Base-by-base conservation (phyloP, 2,888 invertebrate genomes). In the Lydus trimaculatus region DNA sequence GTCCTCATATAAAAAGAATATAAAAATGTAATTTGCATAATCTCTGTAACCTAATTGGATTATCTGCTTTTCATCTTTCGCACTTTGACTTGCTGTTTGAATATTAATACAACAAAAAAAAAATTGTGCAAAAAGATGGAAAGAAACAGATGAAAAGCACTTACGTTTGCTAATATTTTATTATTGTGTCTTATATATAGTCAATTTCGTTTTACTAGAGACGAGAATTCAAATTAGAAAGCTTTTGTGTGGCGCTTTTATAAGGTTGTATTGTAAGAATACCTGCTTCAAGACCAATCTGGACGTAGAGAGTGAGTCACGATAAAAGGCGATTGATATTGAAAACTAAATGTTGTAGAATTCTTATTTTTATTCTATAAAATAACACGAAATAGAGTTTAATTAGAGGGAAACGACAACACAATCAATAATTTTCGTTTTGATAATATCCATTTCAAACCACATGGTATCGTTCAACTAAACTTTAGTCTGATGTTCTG, bases 21-120 rank as follows among this genome's bases (percentile, higher is more conserved):
- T 66, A 70, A 70, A 70, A 70, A 66, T 70, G 70, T 70, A 70
- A 70, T 70, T 70, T 70, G 62, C 70, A 70, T 70, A 61, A 66
- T 70, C 70, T 70, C 66, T 52, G 56, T 56, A 62, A 66, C 64
- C 70, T 66, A 66, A 70, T 70, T 70, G 70, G 70, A 70, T 70
- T 70, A 70, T 70, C 70, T 64, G 66, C 64, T 64, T 61, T 70
- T 66, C 66, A 61, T 70, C 70, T 64, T 56, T 70, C 48, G 39
- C 61, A 39, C 59, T 66, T 67, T 67, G 63, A 68, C 60, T 66
- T 39, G 31, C 20, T 36, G 63, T 66, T 63, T 61, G 65, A 69
- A 66, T 69, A 69, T 69, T 69, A 68, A 68, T 68, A 68, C 61
- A 65, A n/a, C 7, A 65, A 23, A 48, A 20, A 48, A 48, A 20